Percentiles rank a stretch among this genome's conserved stretches.
Conservation (phyloP, 2,797 vertebrate genomes). For the Valencia hispanica region DNA sequence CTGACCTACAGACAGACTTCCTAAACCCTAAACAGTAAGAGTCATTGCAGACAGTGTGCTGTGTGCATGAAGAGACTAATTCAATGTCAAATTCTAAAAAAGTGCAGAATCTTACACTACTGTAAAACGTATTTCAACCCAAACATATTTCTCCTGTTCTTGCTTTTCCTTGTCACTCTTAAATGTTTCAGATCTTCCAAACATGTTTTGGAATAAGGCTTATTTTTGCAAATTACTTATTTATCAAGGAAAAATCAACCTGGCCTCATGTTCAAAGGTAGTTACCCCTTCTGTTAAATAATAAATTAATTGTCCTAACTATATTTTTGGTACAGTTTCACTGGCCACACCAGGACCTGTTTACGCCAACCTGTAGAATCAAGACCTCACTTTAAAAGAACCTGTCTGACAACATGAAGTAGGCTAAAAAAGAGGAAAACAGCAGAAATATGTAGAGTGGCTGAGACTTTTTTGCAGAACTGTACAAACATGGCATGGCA, state of each 20-base stretch:
- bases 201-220: no score
- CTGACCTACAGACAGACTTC: conserved; percentile 17
- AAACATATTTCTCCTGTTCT: neutral
- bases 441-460: neutral
- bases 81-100: conserved; percentile 1
- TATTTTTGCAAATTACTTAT: neutral
- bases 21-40: neutral
- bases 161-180: neutral
- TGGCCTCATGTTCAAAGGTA: neutral
- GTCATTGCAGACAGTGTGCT: neutral
- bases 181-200: neutral
- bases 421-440: neutral
- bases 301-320: neutral
- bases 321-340: neutral
- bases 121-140: neutral
- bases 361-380: neutral
- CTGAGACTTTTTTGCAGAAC: neutral
- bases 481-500: neutral
- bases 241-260: neutral
- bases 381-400: neutral
- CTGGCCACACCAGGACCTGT: neutral
- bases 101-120: no score
- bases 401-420: neutral
- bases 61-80: neutral
- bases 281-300: neutral